A percentile compares a stretch with the other conserved stretches of the same genome.
These are phyloP conservation scores for Tympanoctomys barrerae DNA, from an alignment of 2,797 vertebrate genomes.

Conservation along the genomic window DNA sequence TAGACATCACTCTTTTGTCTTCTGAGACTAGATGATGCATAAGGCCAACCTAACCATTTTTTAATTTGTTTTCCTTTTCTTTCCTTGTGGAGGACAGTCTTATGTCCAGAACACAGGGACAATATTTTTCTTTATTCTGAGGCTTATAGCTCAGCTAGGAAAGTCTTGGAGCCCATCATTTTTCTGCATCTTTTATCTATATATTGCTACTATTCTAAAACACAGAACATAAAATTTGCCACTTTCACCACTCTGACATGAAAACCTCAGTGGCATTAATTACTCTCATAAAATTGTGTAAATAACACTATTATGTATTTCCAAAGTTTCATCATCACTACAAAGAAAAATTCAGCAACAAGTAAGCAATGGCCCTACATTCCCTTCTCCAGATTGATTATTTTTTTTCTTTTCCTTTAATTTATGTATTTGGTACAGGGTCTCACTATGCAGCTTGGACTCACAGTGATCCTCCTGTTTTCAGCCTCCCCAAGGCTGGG, in stretches of 20 bases:
- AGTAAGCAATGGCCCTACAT: not conserved
- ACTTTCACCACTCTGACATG: not conserved
- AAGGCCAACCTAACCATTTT: not conserved
- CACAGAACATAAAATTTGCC: not conserved
- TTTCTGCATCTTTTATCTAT: not conserved
- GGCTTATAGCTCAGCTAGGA: not conserved
- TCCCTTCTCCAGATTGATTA: not conserved
- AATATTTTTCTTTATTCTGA: not conserved
- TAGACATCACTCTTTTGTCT: not conserved
- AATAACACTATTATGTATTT: not conserved
- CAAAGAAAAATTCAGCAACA: constrained; percentile 23
- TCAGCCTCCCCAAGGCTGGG: too few relatives aligned
- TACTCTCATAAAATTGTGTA: not conserved
- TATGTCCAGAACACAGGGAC: not conserved
- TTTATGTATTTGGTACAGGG: too few relatives aligned
- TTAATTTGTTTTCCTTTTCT: not conserved
- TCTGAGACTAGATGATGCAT: not conserved
- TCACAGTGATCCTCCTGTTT: too few relatives aligned
- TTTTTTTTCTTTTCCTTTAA: not conserved
- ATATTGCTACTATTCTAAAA: not conserved
- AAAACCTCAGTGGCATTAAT: not conserved
- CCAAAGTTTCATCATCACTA: not conserved
- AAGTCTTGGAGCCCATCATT: not conserved
- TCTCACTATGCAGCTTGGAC: too few relatives aligned
- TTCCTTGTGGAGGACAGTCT: not conserved